Evolutionary conservation across 2,797 vertebrate species (phyloP).

Genomic region (Catharus ustulatus): DNA sequence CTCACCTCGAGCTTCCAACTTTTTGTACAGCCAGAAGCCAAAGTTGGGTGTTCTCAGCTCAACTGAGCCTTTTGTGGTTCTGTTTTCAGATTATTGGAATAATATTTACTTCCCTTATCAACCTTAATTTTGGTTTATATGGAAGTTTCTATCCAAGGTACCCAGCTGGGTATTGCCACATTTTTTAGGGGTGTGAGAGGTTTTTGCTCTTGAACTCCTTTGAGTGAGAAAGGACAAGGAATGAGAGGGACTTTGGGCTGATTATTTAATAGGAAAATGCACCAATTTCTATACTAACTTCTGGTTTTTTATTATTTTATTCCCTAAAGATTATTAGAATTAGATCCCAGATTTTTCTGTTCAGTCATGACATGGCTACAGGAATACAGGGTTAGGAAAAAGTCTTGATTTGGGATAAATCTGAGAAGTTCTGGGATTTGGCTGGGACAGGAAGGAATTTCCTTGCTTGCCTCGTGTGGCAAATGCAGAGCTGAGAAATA

Average conservation of each 20-base stretch:
- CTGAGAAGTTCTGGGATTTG: not conserved
- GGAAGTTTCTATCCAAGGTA: not conserved
- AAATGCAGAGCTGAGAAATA: not conserved
- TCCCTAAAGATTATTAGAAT: not conserved
- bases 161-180: not conserved
- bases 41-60: not conserved
- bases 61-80: not conserved
- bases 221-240: not conserved
- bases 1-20: not conserved
- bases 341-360: not conserved
- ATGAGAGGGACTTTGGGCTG: not conserved
- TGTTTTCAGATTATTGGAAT: not conserved
- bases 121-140: not conserved
- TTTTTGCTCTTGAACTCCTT: not conserved
- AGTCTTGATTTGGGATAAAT: not conserved
- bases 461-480: not conserved
- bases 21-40: not conserved
- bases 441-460: not conserved
- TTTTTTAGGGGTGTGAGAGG: accelerated
- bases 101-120: not conserved
- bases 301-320: not conserved
- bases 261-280: not conserved
- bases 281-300: not conserved
- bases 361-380: accelerated
- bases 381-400: accelerated